Conservation (phyloP, 2,797 vertebrate genomes). For the Orientallactaga sibirica region DNA sequence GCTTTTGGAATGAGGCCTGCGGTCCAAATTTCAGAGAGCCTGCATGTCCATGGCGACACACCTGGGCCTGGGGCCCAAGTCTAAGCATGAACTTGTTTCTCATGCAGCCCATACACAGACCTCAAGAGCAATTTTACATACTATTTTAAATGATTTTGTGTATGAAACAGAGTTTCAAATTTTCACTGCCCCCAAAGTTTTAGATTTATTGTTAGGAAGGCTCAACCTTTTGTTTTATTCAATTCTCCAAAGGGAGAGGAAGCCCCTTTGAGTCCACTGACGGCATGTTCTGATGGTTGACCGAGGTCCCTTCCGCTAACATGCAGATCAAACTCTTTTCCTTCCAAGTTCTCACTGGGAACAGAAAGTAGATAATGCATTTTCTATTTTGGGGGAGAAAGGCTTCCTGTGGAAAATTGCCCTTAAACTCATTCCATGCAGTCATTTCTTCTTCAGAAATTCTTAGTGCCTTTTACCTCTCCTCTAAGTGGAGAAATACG, state of each 20-base stretch:
- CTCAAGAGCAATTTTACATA: no score
- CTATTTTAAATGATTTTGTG: background rate
- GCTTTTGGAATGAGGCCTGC: background rate
- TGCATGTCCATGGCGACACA: accelerated
- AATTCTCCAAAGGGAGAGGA: background rate
- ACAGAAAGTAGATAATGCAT: background rate
- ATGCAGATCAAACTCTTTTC: background rate
- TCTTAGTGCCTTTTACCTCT: background rate
- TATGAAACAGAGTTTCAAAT: no score
- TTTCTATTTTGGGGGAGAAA: background rate
- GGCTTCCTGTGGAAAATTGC: background rate
- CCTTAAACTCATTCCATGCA: background rate
- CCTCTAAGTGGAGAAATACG: background rate
- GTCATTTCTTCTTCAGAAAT: background rate
- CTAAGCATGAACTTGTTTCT: no score
- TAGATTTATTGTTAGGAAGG: background rate
- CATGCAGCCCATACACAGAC: background rate
- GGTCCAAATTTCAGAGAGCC: no score
- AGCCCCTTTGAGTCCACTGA: no score
- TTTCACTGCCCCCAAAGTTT: background rate
- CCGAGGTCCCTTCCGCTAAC: background rate
- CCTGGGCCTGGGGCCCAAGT: no score
- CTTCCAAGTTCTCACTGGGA: background rate
- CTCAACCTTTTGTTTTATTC: background rate
- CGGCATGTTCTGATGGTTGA: background rate